Evolutionary conservation across 2,113 vertebrate species (phyloP), one percentile per base, ranked within the genome.

Genomic region (Pedionomus torquatus): DNA sequence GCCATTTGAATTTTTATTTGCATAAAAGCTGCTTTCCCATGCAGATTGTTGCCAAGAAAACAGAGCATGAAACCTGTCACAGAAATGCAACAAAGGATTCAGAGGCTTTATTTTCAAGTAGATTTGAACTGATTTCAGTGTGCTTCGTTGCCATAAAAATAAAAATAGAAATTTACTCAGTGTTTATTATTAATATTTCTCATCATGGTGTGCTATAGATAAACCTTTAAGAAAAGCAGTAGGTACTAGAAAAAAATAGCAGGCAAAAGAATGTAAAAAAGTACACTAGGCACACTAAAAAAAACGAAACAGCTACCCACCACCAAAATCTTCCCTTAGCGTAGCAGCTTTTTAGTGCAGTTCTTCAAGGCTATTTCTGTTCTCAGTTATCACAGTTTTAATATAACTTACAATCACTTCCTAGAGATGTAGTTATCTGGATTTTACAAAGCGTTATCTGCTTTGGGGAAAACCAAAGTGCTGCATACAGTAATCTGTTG

Each of bases 381-480:
- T 85, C 75, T 71, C 24, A 57, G 49, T 94, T 95, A 63, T 89
- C 83, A 88, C 28, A 60, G 69, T 85, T 96, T 83, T 83, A 91
- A 71, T 94, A 87, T 80, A 97, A 93, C 71, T 94, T 94, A 96
- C 64, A 87, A 52, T 79, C 76, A 63, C 60, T 97, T 97, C 92
- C 83, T 94, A 76, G 75, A 91, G 93, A 87, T 44, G 66, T 75
- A 60, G 71, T 95, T 92, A 92, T 95, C 87, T 9, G 43, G 89
- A 69, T 96, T 97, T 97, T 83, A 94, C 64, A 93, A 94, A 94
- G 88, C 28, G 2, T 96, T 95, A 85, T 92, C 82, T 94, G 91
- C 94, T 96, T 97, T 94, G 86, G 84, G 70, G 83, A 86, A 94
- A 94, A 95, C 35, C 95, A 95, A 89, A 89, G n/a, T 69, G 68